These are phyloP conservation scores for Macrochelys suwanniensis DNA, from an alignment of 2,797 vertebrate genomes.

Conservation along the genomic window DNA sequence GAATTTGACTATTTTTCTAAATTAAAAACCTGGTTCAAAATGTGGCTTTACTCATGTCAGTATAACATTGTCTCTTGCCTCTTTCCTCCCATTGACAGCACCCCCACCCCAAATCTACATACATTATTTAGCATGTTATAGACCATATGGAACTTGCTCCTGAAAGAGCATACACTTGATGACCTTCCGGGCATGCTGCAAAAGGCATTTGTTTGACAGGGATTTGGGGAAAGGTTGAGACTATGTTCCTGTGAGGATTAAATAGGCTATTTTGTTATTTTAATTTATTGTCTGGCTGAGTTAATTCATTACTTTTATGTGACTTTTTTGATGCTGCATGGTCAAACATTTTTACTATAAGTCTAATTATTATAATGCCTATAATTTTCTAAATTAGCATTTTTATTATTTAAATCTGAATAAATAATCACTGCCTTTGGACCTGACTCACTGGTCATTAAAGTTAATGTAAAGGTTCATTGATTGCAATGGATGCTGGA, in stretches of 20 bases:
- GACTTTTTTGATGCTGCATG: conserved; percentile 12
- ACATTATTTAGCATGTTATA: conserved; percentile 64
- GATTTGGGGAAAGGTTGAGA: conserved; percentile 38
- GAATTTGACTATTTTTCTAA: not conserved
- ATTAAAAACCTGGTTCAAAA: conserved; percentile 17
- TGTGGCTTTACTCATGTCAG: not conserved
- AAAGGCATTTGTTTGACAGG: conserved; percentile 64
- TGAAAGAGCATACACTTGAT: conserved; percentile 72
- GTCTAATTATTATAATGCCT: conserved; percentile 12
- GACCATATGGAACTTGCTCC: conserved; percentile 72
- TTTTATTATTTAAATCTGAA: not conserved
- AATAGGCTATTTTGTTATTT: conserved; percentile 51
- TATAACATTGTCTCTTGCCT: not conserved
- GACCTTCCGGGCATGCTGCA: conserved; percentile 59
- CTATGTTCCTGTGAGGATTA: conserved; percentile 22
- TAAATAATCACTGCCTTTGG: not conserved
- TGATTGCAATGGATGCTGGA: not conserved
- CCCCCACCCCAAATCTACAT: not conserved
- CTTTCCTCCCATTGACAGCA: conserved; percentile 14
- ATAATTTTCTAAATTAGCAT: not conserved
- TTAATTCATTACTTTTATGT: conserved; percentile 57
- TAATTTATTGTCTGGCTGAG: conserved; percentile 47
- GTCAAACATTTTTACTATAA: conserved; percentile 36
- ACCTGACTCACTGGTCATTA: not conserved
- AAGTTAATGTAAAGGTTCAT: not conserved